Conservation (phyloP, 2,797 vertebrate genomes). For the Catostomus latipinnis region DNA sequence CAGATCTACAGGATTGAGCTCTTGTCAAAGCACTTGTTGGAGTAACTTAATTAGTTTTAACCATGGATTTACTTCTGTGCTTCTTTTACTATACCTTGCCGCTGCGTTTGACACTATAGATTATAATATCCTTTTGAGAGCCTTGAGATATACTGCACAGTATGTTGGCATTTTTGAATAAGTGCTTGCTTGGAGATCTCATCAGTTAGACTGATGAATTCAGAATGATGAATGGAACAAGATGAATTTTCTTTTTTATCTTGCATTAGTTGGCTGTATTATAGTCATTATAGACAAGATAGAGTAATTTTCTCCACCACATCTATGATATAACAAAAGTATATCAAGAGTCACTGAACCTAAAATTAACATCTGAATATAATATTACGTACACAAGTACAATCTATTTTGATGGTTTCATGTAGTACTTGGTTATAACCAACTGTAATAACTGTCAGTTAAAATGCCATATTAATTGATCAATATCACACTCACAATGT, state of each 20-base stretch:
- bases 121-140: constrained; percentile 23
- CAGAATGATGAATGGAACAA: too few species aligned
- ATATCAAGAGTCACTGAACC: not conserved
- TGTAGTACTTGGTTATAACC: not conserved
- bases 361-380: constrained; percentile 11
- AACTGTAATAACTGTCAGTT: too few species aligned
- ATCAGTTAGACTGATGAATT: too few species aligned
- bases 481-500: too few species aligned
- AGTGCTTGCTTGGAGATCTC: too few species aligned
- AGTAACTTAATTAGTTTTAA: constrained; percentile 34
- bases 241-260: too few species aligned
- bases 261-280: not conserved
- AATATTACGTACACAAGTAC: not conserved
- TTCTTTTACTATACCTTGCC: constrained; percentile 10
- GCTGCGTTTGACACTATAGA: constrained; percentile 26
- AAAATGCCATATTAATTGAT: too few species aligned
- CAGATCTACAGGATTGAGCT: too few species aligned
- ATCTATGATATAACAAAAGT: not conserved
- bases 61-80: constrained; percentile 21
- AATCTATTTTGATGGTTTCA: constrained; percentile 4
- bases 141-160: not conserved
- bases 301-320: not conserved
- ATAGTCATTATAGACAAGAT: not conserved
- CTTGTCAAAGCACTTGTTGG: not conserved
- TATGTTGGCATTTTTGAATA: too few species aligned